Percentiles rank a stretch among this genome's conserved stretches.
These are phyloP conservation scores for Cavia aperea DNA, from an alignment of 2,113 vertebrate genomes.

Conservation along the genomic window DNA sequence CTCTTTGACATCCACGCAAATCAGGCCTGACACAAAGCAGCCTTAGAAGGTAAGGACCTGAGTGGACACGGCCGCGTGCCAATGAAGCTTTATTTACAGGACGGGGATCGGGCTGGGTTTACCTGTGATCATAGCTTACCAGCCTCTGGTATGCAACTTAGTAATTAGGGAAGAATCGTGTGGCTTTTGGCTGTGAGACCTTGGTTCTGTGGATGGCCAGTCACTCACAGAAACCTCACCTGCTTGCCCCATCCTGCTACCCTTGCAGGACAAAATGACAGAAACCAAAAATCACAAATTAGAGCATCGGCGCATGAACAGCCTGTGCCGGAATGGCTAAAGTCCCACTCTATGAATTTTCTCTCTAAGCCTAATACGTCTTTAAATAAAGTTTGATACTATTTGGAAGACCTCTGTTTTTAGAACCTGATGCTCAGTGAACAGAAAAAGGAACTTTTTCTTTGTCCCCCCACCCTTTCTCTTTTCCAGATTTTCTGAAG, in stretches of 20 bases:
- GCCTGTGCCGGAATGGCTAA: not conserved
- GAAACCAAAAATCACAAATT: not conserved
- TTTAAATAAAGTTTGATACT: conserved; percentile 6
- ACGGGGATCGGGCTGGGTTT: not conserved
- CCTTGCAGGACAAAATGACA: not conserved
- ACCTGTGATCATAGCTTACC: not conserved
- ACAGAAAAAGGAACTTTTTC: not conserved
- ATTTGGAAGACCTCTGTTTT: conserved; percentile 31
- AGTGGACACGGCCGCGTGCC: rapidly evolving
- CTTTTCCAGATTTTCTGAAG: conserved; percentile 83
- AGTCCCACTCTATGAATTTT: not conserved
- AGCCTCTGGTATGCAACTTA: not conserved
- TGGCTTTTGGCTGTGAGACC: not conserved
- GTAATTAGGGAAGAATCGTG: not conserved
- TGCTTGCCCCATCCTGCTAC: not conserved
- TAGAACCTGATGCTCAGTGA: not conserved
- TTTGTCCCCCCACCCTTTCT: conserved; percentile 1
- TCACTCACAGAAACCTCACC: not conserved
- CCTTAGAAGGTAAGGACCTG: rapidly evolving
- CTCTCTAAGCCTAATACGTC: not conserved
- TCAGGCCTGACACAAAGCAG: not conserved
- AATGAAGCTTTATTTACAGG: not conserved
- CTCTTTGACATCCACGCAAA: not conserved
- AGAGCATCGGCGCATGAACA: not conserved
- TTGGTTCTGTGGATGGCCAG: not conserved